Conservation (phyloP, 2,797 vertebrate genomes). For the Malacoraja senta region DNA sequence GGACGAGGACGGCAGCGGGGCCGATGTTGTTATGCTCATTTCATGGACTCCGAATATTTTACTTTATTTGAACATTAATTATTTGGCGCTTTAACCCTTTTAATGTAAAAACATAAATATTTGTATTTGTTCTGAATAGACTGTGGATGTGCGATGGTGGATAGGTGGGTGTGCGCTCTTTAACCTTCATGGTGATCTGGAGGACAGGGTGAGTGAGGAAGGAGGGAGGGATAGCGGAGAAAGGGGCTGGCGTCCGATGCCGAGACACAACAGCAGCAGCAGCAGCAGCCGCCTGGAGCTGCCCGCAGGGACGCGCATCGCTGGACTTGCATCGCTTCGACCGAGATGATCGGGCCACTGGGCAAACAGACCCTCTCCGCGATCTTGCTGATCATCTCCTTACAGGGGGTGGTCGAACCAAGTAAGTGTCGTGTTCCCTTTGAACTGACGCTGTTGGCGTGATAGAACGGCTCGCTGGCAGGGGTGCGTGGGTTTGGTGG, state of each 20-base stretch:
- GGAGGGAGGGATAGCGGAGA: neutral
- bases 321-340: neutral
- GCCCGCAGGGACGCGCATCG: neutral
- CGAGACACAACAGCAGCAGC: neutral
- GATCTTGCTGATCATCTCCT: neutral
- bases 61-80: too few relatives aligned
- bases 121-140: neutral
- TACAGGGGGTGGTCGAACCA: neutral
- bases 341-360: neutral
- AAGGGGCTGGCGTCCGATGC: neutral
- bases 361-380: neutral
- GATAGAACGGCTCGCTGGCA: neutral
- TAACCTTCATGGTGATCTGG: slow-evolving; percentile 12
- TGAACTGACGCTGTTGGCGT: too few relatives aligned
- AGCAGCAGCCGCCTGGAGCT: neutral
- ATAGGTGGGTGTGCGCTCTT: neutral
- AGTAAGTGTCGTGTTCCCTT: neutral
- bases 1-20: too few relatives aligned
- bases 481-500: neutral
- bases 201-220: neutral
- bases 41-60: too few relatives aligned
- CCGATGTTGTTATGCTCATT: too few relatives aligned
- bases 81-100: too few relatives aligned
- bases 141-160: neutral
- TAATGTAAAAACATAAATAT: too few relatives aligned